phyloP scores from a whole-genome alignment of 2,888 invertebrate species.

The Amiota communis region DNA sequence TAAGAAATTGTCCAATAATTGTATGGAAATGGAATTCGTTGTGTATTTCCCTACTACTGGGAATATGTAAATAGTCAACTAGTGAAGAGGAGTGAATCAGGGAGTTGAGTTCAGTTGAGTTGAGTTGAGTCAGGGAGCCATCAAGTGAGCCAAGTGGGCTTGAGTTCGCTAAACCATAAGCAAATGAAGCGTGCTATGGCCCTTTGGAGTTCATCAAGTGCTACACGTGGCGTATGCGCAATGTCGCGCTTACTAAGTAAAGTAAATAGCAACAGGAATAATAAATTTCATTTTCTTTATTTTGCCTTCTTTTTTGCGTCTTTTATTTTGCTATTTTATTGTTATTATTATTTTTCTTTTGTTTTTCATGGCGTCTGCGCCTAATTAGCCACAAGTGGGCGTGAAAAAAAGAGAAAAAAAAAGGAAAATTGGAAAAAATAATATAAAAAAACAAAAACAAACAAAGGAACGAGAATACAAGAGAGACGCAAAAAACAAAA shows the following conservation, averaged over 20 bases:
- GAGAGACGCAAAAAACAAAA: too few relatives aligned
- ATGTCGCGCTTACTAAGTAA: not conserved
- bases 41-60: not conserved
- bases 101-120: too few relatives aligned
- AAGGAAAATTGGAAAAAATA: too few relatives aligned
- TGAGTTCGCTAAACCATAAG: too few relatives aligned
- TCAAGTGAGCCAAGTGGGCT: too few relatives aligned
- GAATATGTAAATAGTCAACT: not conserved
- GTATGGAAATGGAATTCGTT: conserved; percentile 61
- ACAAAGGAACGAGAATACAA: too few relatives aligned
- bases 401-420: too few relatives aligned
- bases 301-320: not conserved
- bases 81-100: too few relatives aligned
- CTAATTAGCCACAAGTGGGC: too few relatives aligned
- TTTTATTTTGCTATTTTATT: conserved; percentile 1
- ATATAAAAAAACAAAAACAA: too few relatives aligned
- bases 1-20: conserved; percentile 54
- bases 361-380: not conserved
- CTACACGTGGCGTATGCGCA: conserved; percentile 9
- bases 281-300: not conserved
- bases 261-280: not conserved
- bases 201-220: not conserved
- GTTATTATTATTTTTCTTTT: not conserved
- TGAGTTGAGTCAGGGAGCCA: too few relatives aligned
- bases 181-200: too few relatives aligned